Base-by-base conservation (phyloP, 1,140 invertebrate genomes). In the Drosophila micromelanica region DNA sequence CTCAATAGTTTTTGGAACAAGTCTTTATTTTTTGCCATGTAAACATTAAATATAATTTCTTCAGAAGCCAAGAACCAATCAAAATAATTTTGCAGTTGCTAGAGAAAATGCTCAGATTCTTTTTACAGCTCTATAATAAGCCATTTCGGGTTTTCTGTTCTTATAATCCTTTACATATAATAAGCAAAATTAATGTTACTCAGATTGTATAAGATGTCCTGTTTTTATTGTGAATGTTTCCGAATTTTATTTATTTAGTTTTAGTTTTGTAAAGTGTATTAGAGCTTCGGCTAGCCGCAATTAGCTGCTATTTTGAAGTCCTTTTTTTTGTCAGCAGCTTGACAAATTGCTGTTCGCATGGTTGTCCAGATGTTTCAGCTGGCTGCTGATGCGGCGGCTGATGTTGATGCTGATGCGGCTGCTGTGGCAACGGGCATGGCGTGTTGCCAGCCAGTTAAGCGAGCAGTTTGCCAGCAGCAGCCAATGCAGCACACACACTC, bases 301-400 rank as follows among this genome's bases (percentile, higher is more conserved):
- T 37, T 35, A 12, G 5, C 6, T 48, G 30, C 5, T 43, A 55
- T 65, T 37, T 48, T 35, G n/a, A 15, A 13, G 45, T n/a, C 13
- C 55, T 54, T 30, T 61, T 46, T 78, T 61, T 48, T 62, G 60
- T 35, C 57, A 49, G 57, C 57, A 59, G 30, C 42, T 59, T 78
- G 76, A 76, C 68, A 76, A 78, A 76, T 78, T 72, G 73, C 73
- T 68, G 69, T 49, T 78, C 30, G 62, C 56, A 40, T 48, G 38
- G 20, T 35, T 59, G 72, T 52, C 45, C 72, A 77, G 64, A 63
- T 72, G 73, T 15, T 62, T 17, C 45, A 15, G 56, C 23, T 45
- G 8, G n/a, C 17, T 32, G 45, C 32, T 48, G 30, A 5, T 59
- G 51, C 35, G 42, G 45, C 23, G 27, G 56, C 12, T 57, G 42